Evolutionary conservation across 1,140 invertebrate genomes (phyloP).

Genomic region (Cylas formicarius): DNA sequence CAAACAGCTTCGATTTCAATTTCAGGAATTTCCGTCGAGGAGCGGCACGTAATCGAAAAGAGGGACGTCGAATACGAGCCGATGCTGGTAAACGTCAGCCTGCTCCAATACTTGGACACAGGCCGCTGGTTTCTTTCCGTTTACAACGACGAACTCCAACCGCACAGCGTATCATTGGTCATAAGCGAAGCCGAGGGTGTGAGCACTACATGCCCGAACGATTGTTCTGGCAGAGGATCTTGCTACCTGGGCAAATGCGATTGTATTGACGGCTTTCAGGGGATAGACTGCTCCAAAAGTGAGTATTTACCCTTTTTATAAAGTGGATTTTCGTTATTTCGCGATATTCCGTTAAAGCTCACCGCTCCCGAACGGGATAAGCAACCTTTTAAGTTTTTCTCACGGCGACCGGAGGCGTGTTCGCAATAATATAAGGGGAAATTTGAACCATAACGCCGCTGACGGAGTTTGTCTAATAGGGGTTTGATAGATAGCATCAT

Average conservation of each 20-base stretch:
- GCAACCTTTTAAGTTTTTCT: too few species aligned
- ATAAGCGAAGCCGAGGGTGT: constrained; percentile 80
- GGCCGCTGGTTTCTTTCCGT: constrained; percentile 93
- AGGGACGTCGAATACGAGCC: constrained; percentile 52
- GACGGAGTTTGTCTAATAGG: too few species aligned
- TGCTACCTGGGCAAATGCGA: constrained; percentile 92
- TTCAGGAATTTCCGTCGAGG: constrained; percentile 41
- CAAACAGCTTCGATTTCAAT: too few species aligned
- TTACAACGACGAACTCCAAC: constrained; percentile 87
- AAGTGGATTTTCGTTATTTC: too few species aligned
- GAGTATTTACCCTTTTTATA: too few species aligned
- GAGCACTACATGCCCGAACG: constrained; percentile 83
- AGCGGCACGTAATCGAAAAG: constrained; percentile 49
- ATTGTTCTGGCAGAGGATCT: constrained; percentile 90
- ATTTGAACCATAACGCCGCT: too few species aligned
- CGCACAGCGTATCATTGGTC: constrained; percentile 71
- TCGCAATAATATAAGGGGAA: too few species aligned
- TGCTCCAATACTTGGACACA: constrained; percentile 82
- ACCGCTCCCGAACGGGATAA: too few species aligned
- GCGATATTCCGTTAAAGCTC: too few species aligned
- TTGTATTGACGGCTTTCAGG: constrained; percentile 92
- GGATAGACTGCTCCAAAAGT: constrained; percentile 88
- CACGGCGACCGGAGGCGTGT: too few species aligned
- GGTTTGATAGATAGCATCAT: too few species aligned
- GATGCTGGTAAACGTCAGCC: constrained; percentile 73